Evolutionary conservation across 2,888 invertebrate species (phyloP).

Genomic region (Cantharis rufa): DNA sequence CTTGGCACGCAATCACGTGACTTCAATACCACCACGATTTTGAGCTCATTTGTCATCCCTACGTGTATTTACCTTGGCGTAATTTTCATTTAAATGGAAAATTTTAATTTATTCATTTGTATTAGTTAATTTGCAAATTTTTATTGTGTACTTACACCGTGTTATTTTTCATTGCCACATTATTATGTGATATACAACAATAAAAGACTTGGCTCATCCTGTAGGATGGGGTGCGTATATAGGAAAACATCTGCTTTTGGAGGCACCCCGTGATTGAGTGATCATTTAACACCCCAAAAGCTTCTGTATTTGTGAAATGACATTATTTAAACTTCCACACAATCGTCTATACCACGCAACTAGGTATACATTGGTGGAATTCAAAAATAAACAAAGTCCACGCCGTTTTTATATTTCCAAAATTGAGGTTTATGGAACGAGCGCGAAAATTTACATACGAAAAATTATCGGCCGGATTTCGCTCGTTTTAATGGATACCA

Average conservation of each 20-base stretch:
- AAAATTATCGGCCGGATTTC: too few relatives aligned
- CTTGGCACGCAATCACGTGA: conserved; percentile 52
- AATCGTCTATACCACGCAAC: conserved; percentile 14
- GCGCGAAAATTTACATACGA: too few relatives aligned
- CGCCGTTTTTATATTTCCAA: too few relatives aligned
- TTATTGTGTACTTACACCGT: neutral
- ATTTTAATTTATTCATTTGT: conserved; percentile 1
- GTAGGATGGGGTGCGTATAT: conserved; percentile 18
- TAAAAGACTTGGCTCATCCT: conserved; percentile 23
- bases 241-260: conserved; percentile 40
- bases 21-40: conserved; percentile 21
- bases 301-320: conserved; percentile 40
- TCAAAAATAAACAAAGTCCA: too few relatives aligned
- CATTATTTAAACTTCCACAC: conserved; percentile 34
- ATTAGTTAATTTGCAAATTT: neutral
- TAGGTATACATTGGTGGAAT: neutral
- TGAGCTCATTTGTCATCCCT: conserved; percentile 17
- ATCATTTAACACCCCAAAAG: conserved; percentile 42
- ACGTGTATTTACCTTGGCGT: conserved; percentile 15
- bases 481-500: neutral
- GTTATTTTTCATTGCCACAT: neutral
- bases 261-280: conserved; percentile 39
- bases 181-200: conserved; percentile 9
- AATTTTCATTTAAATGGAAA: neutral
- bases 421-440: too few relatives aligned